Evolutionary conservation across 1,140 invertebrate genomes (phyloP).

Genomic region (Neotoxoptera formosana): DNA sequence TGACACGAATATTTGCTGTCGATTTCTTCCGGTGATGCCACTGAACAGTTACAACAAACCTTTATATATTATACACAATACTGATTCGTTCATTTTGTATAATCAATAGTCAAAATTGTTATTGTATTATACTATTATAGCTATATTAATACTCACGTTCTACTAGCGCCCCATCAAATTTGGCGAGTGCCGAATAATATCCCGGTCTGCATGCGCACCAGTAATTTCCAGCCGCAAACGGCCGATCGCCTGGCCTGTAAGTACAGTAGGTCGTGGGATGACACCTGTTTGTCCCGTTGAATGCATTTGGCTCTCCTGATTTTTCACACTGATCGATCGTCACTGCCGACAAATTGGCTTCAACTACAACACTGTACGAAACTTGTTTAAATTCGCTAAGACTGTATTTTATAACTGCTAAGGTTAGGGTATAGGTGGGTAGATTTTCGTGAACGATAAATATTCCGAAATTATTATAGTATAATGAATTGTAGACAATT

Average conservation of each 20-base stretch:
- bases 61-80: background rate
- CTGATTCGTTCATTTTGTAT: no score
- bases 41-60: background rate
- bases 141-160: background rate
- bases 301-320: background rate
- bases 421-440: no score
- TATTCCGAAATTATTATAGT: background rate
- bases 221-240: slow-evolving; percentile 21
- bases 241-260: background rate
- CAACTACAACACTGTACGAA: slow-evolving; percentile 12
- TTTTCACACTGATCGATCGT: slow-evolving; percentile 32
- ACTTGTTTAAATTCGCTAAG: background rate
- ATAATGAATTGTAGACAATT: background rate
- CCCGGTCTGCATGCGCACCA: slow-evolving; percentile 29
- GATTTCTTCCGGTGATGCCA: background rate
- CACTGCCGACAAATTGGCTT: slow-evolving; percentile 36
- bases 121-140: background rate
- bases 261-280: slow-evolving; percentile 29
- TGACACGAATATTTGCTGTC: slow-evolving; percentile 26
- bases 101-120: background rate
- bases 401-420: background rate
- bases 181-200: background rate
- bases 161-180: background rate
- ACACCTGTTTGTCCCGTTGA: slow-evolving; percentile 44
- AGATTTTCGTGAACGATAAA: background rate